A percentile compares a stretch with the other conserved stretches of the same genome.
Conservation (phyloP, 2,797 vertebrate genomes). For the Cheirogaleus major region DNA sequence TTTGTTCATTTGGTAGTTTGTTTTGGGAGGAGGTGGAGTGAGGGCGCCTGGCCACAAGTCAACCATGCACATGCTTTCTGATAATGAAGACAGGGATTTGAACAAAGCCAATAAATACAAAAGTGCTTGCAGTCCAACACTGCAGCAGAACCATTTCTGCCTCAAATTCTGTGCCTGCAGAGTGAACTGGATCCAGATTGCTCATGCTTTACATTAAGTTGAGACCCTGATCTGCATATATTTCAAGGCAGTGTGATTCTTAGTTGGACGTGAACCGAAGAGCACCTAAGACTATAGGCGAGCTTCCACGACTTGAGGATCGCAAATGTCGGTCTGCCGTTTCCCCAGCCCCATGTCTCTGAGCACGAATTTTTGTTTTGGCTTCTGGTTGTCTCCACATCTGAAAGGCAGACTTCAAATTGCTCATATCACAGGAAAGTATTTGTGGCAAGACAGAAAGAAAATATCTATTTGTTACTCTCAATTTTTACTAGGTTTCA, state of each 20-base stretch:
- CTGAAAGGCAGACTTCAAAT: conserved; percentile 31
- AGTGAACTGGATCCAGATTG: background rate
- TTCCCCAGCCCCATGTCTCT: background rate
- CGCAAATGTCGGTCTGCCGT: background rate
- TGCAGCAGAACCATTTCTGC: background rate
- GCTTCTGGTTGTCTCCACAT: background rate
- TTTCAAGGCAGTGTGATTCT: background rate
- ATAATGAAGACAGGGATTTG: background rate
- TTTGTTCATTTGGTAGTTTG: background rate
- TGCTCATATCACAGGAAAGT: background rate
- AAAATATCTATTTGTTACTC: background rate
- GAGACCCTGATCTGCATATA: background rate
- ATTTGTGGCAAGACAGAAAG: background rate
- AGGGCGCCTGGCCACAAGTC: background rate
- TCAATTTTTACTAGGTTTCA: background rate
- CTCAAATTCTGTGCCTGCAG: background rate
- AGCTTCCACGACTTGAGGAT: background rate
- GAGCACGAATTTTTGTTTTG: background rate
- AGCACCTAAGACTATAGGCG: background rate
- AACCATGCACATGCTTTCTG: background rate
- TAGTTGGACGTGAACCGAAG: background rate
- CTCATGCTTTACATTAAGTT: background rate
- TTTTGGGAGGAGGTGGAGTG: background rate
- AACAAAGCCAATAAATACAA: background rate
- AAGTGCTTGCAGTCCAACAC: background rate